These are phyloP conservation scores for Anas flavirostris DNA, from an alignment of 2,797 vertebrate species.

Conservation along the genomic window DNA sequence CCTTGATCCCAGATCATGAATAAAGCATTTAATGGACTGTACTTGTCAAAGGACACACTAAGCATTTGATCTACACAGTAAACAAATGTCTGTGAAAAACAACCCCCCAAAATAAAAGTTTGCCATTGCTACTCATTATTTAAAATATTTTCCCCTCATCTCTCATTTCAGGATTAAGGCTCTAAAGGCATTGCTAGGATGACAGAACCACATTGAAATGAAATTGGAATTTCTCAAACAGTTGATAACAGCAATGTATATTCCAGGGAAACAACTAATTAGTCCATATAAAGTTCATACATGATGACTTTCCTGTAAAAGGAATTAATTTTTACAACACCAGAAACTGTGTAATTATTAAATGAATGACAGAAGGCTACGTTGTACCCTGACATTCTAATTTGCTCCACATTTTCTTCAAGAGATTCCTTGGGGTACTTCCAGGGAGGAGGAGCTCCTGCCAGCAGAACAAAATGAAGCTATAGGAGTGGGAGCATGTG, in stretches of 20 bases:
- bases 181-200: background rate
- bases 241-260: background rate
- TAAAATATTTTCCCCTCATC: slow-evolving; percentile 5
- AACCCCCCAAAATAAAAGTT: background rate
- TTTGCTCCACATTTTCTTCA: background rate
- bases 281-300: background rate
- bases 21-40: slow-evolving; percentile 71
- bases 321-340: background rate
- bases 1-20: slow-evolving; percentile 71
- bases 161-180: slow-evolving; percentile 2
- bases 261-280: background rate
- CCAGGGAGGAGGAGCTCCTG: background rate
- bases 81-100: slow-evolving; percentile 52
- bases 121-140: background rate
- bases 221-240: background rate
- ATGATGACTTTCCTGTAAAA: background rate
- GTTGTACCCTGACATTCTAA: background rate
- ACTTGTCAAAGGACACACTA: slow-evolving; percentile 61
- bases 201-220: background rate
- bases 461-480: slow-evolving; percentile 15
- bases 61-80: slow-evolving; percentile 56
- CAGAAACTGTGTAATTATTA: slow-evolving; percentile 3
- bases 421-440: background rate
- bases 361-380: background rate
- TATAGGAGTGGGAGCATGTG: background rate